Evolutionary conservation across 2,797 vertebrate genomes (phyloP).

Genomic region (Aratinga solstitialis): DNA sequence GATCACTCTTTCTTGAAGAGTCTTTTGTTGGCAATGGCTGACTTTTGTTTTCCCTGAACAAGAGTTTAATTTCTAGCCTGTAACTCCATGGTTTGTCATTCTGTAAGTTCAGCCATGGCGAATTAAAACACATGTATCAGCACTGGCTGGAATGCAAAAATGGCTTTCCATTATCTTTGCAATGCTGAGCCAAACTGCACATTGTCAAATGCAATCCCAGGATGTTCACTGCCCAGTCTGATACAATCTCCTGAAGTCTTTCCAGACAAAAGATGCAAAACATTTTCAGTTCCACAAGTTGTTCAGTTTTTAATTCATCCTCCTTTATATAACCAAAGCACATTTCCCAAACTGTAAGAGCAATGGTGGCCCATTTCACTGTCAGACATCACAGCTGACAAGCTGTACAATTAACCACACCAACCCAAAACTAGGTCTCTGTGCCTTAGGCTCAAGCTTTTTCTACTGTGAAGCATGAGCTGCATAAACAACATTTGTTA

Average conservation of each 20-base stretch:
- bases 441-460: slow-evolving; percentile 55
- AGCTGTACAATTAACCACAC: slow-evolving; percentile 57
- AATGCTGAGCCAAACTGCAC: background rate
- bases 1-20: background rate
- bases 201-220: background rate
- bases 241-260: background rate
- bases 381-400: slow-evolving; percentile 45
- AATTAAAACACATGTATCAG: background rate
- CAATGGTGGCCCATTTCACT: slow-evolving; percentile 36
- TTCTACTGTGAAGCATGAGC: slow-evolving; percentile 24
- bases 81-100: background rate
- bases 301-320: slow-evolving; percentile 5
- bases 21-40: background rate
- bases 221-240: background rate
- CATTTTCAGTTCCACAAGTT: background rate
- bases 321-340: slow-evolving; percentile 1
- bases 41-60: background rate
- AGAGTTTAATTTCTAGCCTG: background rate
- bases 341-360: slow-evolving; percentile 24
- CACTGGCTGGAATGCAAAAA: background rate
- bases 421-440: slow-evolving; percentile 66
- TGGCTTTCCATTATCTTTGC: background rate
- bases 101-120: background rate
- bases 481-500: background rate
- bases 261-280: slow-evolving; percentile 4